These are phyloP conservation scores for Gallirallus australis DNA, from an alignment of 2,797 vertebrate genomes.

Conservation along the genomic window DNA sequence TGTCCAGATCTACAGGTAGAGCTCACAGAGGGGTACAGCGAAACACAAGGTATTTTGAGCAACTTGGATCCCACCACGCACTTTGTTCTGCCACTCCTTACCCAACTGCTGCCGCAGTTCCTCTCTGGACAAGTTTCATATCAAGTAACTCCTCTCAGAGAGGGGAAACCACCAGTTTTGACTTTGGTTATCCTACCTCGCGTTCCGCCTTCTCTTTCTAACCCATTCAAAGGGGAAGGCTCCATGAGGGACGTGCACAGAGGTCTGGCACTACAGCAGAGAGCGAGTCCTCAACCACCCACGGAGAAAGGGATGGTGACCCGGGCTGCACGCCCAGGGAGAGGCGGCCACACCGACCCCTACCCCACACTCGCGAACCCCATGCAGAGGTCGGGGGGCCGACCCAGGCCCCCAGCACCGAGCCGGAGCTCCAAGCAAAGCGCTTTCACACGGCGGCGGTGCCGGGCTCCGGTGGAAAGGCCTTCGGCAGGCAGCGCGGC, in stretches of 20 bases:
- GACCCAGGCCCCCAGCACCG: neutral
- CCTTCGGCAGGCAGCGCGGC: neutral
- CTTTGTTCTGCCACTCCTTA: neutral
- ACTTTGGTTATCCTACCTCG: neutral
- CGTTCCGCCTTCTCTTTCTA: neutral
- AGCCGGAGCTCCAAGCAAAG: neutral
- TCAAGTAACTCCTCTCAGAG: neutral
- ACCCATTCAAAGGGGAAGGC: neutral
- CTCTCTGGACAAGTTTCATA: neutral
- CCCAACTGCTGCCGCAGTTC: neutral
- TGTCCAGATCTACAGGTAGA: neutral
- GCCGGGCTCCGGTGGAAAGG: neutral
- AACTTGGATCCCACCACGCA: neutral
- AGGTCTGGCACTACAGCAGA: neutral
- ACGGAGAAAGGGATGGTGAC: neutral
- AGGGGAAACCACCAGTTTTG: neutral
- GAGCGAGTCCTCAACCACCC: rapidly evolving
- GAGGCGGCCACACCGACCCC: neutral
- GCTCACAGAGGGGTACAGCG: rapidly evolving
- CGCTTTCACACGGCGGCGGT: rapidly evolving
- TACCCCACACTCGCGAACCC: neutral
- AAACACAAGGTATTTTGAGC: neutral
- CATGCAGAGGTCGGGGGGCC: rapidly evolving
- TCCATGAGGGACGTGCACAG: rapidly evolving
- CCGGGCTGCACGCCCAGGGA: neutral